Conservation (phyloP, 1,140 invertebrate genomes). For the Euborellia annulipes region DNA sequence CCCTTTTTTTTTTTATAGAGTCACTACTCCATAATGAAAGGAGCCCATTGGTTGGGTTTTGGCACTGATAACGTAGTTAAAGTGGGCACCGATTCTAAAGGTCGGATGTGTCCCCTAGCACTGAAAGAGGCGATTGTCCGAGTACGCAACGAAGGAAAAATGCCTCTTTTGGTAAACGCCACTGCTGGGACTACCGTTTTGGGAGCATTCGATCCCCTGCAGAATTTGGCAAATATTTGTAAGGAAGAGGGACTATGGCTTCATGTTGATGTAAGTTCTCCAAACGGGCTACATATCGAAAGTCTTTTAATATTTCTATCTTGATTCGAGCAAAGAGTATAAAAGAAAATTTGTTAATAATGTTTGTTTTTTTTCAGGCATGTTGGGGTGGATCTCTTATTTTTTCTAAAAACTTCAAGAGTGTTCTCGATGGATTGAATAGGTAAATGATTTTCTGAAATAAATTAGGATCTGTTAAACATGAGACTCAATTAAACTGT, state of each 20-base stretch:
- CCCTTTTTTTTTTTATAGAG: conserved; percentile 30
- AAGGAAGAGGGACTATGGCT: conserved; percentile 53
- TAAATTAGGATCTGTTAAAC: conserved; percentile 1
- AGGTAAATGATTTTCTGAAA: conserved; percentile 31
- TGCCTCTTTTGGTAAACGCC: conserved; percentile 7
- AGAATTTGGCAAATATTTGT: conserved; percentile 51
- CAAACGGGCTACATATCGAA: too few species aligned
- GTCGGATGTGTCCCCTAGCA: conserved; percentile 43
- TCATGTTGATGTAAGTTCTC: conserved; percentile 64
- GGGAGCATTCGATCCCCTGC: conserved; percentile 72
- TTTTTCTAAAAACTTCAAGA: conserved; percentile 46
- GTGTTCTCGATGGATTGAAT: conserved; percentile 48
- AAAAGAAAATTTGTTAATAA: too few species aligned
- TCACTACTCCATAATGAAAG: conserved; percentile 78
- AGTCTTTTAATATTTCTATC: too few species aligned
- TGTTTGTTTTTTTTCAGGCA: conserved; percentile 34
- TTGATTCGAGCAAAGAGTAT: too few species aligned
- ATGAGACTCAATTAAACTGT: conserved; percentile 13
- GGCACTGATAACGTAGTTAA: conserved; percentile 55
- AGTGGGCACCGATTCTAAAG: conserved; percentile 47
- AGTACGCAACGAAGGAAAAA: background rate
- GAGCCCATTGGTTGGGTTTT: conserved; percentile 61
- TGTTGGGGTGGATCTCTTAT: conserved; percentile 69
- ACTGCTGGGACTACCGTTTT: conserved; percentile 53
- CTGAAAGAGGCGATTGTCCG: conserved; percentile 33